Evolutionary conservation across 2,888 invertebrate genomes (phyloP), one percentile per base, ranked within the genome.

Genomic region (Dicyrtomina minuta): DNA sequence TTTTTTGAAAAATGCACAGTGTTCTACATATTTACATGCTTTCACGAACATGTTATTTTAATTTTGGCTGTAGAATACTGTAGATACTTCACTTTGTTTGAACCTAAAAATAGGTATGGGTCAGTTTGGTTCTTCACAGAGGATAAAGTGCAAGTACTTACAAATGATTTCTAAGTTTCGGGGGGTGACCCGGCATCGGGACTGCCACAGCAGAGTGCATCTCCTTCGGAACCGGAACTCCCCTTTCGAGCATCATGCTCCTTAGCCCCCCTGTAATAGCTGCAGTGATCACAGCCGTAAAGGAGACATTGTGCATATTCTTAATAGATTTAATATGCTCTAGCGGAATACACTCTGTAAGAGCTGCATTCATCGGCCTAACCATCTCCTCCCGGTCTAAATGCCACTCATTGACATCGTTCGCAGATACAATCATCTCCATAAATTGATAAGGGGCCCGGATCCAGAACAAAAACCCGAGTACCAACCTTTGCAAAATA

Each of bases 141-240:
- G n/a, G n/a, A n/a, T n/a, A n/a, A n/a, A n/a, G n/a, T n/a, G n/a
- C n/a, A 59, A 56, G 39, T 12, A 51, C 62, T 70, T 27, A 70
- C 70, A 73, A 73, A 68, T 73, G 70, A 61, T 73, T 73, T 20
- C 73, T 24, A 1, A 70, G 44, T 65, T 70, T 71, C 1, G 41
- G 65, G 13, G 73, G 71, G 61, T 71, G 73, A 20, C 64, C 67
- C 5, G 73, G 70, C 68, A 73, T 73, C 1, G 73, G 73, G 2
- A 71, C 68, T 1, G 73, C 60, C 0, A 71, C 49, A 6, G 70
- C 71, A 3, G 62, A 43, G 39, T 71, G 65, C 41, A 73, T 73
- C 15, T 49, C 44, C 15, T 15, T 10, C 43, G 73, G 70, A 8
- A 70, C 33, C 12, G 44, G 20, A 3, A 71, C 17, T 17, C 71